Evolutionary conservation across 2,797 vertebrate species (phyloP).

Genomic region (Tenualosa thibaudeaui): DNA sequence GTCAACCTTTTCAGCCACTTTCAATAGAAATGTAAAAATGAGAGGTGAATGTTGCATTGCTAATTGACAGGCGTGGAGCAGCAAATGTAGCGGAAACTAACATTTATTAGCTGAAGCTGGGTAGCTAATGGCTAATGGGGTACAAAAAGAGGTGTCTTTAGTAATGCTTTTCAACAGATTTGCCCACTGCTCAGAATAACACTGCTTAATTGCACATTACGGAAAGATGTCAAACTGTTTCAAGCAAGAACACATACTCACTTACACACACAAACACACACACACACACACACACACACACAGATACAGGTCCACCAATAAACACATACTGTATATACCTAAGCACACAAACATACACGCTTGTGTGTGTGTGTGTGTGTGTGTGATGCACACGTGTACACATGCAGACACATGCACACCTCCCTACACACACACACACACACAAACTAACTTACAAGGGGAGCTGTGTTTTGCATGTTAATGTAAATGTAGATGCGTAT

Average conservation of each 20-base stretch:
- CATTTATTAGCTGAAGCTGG: conserved; percentile 66
- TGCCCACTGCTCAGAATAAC: conserved; percentile 35
- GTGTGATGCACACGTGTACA: background rate
- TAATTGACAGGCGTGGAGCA: conserved; percentile 74
- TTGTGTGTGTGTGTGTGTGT: too few relatives aligned
- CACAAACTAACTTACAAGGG: conserved; percentile 21
- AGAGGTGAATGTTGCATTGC: conserved; percentile 64
- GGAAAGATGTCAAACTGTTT: background rate
- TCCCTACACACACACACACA: conserved; percentile 30
- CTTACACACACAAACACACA: background rate
- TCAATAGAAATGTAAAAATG: conserved; percentile 59
- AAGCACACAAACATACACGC: conserved; percentile 34
- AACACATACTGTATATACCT: background rate
- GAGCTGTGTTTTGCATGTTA: conserved; percentile 53
- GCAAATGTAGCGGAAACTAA: conserved; percentile 77
- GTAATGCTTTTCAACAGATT: conserved; percentile 62
- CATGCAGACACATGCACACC: conserved; percentile 25
- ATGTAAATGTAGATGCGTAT: conserved; percentile 58
- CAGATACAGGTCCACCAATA: background rate
- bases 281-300: background rate
- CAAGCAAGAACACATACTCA: background rate
- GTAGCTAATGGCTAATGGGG: conserved; percentile 63
- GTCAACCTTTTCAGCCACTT: conserved; percentile 74
- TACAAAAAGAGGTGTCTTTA: conserved; percentile 60
- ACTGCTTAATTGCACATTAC: background rate